Conservation (phyloP, 2,113 vertebrate species). For the Caranx ignobilis region DNA sequence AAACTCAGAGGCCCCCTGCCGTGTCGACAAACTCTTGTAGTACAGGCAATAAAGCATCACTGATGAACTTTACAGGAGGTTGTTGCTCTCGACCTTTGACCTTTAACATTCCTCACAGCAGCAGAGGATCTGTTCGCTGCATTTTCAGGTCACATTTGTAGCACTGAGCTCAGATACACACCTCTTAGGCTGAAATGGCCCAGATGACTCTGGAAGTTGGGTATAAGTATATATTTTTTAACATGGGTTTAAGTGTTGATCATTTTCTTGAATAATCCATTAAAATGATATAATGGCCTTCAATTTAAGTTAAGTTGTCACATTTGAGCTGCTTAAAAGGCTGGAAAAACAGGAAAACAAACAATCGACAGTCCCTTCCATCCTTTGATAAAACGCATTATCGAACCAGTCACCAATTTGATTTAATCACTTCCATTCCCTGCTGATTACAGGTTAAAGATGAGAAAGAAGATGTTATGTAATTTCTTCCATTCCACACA, state of each 20-base stretch:
- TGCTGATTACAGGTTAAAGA: neutral
- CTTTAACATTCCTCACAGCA: constrained; percentile 58
- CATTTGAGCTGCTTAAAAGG: no score
- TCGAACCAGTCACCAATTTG: neutral
- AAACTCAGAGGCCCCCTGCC: constrained; percentile 2
- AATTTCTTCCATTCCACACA: neutral
- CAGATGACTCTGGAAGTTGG: no score
- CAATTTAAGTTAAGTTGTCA: no score
- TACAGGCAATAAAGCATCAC: constrained; percentile 52
- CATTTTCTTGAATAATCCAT: no score
- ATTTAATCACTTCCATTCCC: neutral
- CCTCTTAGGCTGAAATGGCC: neutral
- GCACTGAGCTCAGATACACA: neutral
- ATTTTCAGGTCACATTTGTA: neutral
- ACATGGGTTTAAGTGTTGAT: no score
- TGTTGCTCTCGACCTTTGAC: constrained; percentile 51
- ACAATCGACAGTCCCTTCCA: neutral
- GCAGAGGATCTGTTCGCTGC: constrained; percentile 18
- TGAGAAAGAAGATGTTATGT: neutral
- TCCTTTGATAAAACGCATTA: neutral
- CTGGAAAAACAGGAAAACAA: no score
- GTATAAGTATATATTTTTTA: no score
- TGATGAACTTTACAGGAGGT: constrained; percentile 74
- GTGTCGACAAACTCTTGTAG: constrained; percentile 33
- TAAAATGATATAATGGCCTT: no score